Base-by-base conservation (phyloP, 2,797 vertebrate genomes). In the Lacerta bilineata region DNA sequence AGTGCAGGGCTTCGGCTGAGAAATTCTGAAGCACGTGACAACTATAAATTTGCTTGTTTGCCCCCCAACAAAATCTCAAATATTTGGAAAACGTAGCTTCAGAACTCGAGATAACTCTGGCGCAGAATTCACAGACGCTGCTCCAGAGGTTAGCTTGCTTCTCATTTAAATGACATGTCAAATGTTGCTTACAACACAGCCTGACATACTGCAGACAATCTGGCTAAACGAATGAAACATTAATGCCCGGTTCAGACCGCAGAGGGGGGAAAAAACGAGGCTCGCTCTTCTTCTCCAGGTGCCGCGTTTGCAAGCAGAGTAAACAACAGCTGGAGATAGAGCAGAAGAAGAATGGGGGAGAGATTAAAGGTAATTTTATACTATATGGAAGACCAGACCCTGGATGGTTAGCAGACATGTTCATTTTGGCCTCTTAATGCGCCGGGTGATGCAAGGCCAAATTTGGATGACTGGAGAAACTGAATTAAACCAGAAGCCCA, bases 301-400 rank as follows among this genome's bases (percentile, higher is more conserved):
- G 97, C 92, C 93, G 90, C 0, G 91, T 97, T 66, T 98, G 97
- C 95, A 95, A 96, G 91, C 91, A 93, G 90, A 97, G 96, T 90
- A 92, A 77, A 89, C 95, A 95, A 76, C 95, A 95, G 80, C 95
- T 97, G 91, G 92, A 94, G 79, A 94, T 96, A 8, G 91, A 95
- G 86, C 95, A 92, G 83, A 95, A 91, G 88, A 91, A 87, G 18
- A 64, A 68, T 2, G 95, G 96, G 82, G 76, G 96, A 41, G 96
- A 95, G 59, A 88, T 74, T 39, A 85, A 96, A 0, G 97, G 97
- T 97, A 95, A 96, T 46, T 87, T 64, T 55, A 33, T 15, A 81
- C 10, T 55, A 29, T 68, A 41, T 82, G 25, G 27, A 76, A 81
- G 27, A 50, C 33, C 18, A 66, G 11, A 8, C 17, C 17, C 20